These are phyloP conservation scores for Prinia subflava DNA, from an alignment of 2,113 vertebrate species.

Conservation along the genomic window DNA sequence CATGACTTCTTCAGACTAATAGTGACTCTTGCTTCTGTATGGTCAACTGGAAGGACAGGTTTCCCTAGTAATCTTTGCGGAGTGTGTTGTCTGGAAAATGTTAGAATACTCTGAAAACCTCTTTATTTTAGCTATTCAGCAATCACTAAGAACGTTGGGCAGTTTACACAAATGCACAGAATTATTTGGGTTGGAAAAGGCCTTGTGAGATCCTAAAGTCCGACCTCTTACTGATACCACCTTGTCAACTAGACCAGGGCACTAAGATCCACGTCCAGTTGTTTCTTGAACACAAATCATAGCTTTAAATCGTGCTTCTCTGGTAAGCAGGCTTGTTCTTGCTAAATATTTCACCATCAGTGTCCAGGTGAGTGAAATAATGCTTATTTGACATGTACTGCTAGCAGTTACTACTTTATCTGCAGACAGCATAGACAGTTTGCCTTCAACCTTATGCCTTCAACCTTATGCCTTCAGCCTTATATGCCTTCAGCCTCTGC, in stretches of 20 bases:
- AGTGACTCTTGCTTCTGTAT: slow-evolving; percentile 10
- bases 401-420: background rate
- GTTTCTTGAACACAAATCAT: background rate
- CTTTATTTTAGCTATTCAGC: background rate
- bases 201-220: background rate
- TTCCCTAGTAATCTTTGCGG: background rate
- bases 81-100: background rate
- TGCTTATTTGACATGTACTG: background rate
- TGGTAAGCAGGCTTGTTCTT: background rate
- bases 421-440: background rate
- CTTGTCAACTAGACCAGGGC: background rate
- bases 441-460: background rate
- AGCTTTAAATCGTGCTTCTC: background rate
- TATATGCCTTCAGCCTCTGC: background rate
- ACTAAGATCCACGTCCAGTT: background rate
- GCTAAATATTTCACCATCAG: background rate
- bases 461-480: background rate
- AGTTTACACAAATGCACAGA: background rate
- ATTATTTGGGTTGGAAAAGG: background rate
- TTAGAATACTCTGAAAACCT: background rate
- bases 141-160: background rate
- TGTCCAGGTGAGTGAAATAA: background rate
- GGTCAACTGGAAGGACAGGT: slow-evolving; percentile 41
- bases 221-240: background rate
- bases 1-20: slow-evolving; percentile 38